phyloP scores from a whole-genome alignment of 1,140 invertebrate species.

The Drosophila subobscura region DNA sequence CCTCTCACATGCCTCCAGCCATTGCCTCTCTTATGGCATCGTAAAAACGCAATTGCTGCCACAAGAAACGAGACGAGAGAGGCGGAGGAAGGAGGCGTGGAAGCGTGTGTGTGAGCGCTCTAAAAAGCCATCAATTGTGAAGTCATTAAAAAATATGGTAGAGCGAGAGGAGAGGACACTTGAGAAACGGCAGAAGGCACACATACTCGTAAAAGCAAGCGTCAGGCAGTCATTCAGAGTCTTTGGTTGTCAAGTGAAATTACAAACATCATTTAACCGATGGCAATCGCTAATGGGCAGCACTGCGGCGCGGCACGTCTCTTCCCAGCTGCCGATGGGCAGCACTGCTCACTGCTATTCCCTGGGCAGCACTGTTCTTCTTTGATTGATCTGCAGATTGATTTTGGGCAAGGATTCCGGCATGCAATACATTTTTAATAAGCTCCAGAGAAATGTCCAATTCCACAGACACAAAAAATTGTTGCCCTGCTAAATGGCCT shows the following conservation, averaged over 20 bases:
- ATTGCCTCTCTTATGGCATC: conserved; percentile 47
- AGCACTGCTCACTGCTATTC: no score
- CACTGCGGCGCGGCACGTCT: no score
- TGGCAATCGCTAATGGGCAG: conserved; percentile 47
- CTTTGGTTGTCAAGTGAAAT: conserved; percentile 61
- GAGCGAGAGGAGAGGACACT: not conserved
- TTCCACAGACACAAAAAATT: conserved; percentile 30
- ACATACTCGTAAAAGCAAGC: conserved; percentile 15
- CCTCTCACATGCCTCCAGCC: conserved; percentile 27
- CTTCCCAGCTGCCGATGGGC: no score
- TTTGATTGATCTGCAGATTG: no score
- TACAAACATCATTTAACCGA: conserved; percentile 78
- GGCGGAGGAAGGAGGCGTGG: no score
- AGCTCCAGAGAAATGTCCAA: conserved; percentile 8
- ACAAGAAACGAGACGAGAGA: conserved; percentile 3
- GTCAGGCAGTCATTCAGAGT: conserved; percentile 7
- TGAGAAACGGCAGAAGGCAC: not conserved
- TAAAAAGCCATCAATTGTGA: conserved; percentile 74
- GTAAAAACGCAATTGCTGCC: conserved; percentile 75
- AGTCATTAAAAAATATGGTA: conserved; percentile 69
- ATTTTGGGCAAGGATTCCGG: not conserved
- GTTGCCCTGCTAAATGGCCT: conserved; percentile 44
- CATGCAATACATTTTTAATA: conserved; percentile 17
- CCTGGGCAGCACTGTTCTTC: no score
- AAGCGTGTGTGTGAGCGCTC: not conserved